Base-by-base conservation (phyloP, 2,888 invertebrate genomes). In the Sylvicola cinctus region DNA sequence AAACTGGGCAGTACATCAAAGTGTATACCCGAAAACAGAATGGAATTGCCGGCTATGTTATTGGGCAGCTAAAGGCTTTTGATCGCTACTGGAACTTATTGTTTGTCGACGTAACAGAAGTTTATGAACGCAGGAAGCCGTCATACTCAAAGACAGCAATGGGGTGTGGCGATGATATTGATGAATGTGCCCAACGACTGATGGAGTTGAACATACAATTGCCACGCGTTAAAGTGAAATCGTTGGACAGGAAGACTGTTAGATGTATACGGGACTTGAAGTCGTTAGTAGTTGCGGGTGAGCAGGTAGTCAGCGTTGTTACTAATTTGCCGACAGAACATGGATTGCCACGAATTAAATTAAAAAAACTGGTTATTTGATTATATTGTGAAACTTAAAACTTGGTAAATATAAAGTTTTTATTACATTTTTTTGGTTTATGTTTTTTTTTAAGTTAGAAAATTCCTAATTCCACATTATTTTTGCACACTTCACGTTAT, bases 51-150 rank as follows among this genome's bases (percentile, higher is more conserved):
- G 88, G 91, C 3, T 68, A 68, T 39, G 68, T 84, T 39, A 68
- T 72, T 39, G 95, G 83, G 2, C 76, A 68, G 43, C 58, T 93
- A 16, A 67, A 74, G 13, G 83, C 83, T 3, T 95, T 85, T 55
- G 95, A 95, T 58, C 88, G 83, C 50, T 87, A 90, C 52, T 90
- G 87, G 80, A 95, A 95, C 59, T 54, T 95, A 45, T 76, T 81
- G 4, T 58, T 93, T 34, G 67, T 68, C 36, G 81, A 90, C 50
- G 85, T 85, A 3, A 66, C 73, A 17, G 91, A 91, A 59, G 61
- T 71, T 3, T 90, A 84, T 76, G 70, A 65, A 34, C 63, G 75
- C 40, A 68, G 70, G 8, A 20, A 20, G 8, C 8, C 8, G 20
- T 4, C 20, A 8, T 20, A 20, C 20, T 6, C 5, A 4, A 6